Evolutionary conservation across 2,797 vertebrate genomes (phyloP).

Genomic region (Phylloscopus collybita): DNA sequence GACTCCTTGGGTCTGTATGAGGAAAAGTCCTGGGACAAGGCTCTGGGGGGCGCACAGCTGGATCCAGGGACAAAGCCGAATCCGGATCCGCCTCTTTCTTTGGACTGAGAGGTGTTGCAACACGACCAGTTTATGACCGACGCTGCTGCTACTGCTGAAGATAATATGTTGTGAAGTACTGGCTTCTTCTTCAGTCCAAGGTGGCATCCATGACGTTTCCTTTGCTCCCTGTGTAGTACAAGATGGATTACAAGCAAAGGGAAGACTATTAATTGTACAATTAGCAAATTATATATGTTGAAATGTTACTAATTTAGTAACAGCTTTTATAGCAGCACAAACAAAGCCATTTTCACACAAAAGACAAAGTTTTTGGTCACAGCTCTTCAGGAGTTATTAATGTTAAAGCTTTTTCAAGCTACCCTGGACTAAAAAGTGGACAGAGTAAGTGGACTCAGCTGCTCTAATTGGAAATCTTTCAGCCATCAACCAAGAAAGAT

Average conservation of each 20-base stretch:
- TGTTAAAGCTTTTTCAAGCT: not conserved
- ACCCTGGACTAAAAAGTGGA: not conserved
- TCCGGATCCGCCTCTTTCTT: not conserved
- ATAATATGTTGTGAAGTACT: not conserved
- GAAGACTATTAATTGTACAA: constrained; percentile 33
- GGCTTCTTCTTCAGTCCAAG: not conserved
- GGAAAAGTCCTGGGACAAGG: not conserved
- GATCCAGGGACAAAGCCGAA: not conserved
- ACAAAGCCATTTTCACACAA: not conserved
- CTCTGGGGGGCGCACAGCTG: not conserved
- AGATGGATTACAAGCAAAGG: constrained; percentile 41
- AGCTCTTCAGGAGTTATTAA: not conserved
- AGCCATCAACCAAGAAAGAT: not conserved
- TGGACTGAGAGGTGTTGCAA: not conserved
- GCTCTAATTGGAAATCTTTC: not conserved
- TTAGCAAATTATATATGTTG: constrained; percentile 15
- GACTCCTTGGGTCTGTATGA: not conserved
- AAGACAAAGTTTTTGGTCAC: not conserved
- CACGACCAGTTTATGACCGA: not conserved
- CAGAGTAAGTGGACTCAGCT: not conserved
- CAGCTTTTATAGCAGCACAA: constrained; percentile 6
- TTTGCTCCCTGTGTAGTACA: constrained; percentile 36
- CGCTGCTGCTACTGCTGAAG: fast-evolving
- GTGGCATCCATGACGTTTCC: not conserved
- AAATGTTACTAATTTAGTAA: constrained; percentile 17